A percentile compares a stretch with the other conserved stretches of the same genome.
These are phyloP conservation scores for Bubo blakistoni DNA, from an alignment of 2,113 vertebrate genomes.

Conservation along the genomic window DNA sequence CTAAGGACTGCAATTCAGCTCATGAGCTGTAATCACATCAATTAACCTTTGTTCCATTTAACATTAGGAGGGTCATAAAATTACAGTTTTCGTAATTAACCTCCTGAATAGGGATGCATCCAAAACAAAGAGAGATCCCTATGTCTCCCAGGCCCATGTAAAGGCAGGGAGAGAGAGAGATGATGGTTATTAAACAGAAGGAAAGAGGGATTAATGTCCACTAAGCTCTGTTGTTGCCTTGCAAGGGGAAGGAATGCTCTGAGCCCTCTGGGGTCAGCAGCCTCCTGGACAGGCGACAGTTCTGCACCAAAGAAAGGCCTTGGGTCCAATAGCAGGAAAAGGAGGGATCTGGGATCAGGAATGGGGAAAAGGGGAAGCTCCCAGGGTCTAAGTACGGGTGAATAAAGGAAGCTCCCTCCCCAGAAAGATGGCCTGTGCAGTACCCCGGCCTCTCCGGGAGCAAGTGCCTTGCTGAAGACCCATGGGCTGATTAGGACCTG, in stretches of 20 bases:
- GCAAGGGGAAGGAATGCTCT: neutral
- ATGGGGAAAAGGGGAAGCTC: neutral
- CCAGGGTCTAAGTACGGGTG: neutral
- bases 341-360: neutral
- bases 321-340: neutral
- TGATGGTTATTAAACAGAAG: neutral
- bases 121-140: constrained; percentile 18
- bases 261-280: rapidly evolving
- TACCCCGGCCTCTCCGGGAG: rapidly evolving
- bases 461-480: neutral
- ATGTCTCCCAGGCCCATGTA: neutral
- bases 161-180: neutral
- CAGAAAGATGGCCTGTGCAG: rapidly evolving
- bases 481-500: neutral
- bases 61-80: constrained; percentile 32
- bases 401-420: neutral
- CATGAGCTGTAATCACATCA: constrained; percentile 43
- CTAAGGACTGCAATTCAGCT: constrained; percentile 42
- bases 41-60: constrained; percentile 59
- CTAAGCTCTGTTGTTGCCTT: neutral
- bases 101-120: constrained; percentile 22
- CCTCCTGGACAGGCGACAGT: rapidly evolving
- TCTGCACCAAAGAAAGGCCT: neutral
- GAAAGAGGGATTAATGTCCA: neutral
- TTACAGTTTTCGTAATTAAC: constrained; percentile 53